Evolutionary conservation across 2,113 vertebrate species (phyloP), one percentile per base, ranked within the genome.

Genomic region (Tetraodon nigroviridis): DNA sequence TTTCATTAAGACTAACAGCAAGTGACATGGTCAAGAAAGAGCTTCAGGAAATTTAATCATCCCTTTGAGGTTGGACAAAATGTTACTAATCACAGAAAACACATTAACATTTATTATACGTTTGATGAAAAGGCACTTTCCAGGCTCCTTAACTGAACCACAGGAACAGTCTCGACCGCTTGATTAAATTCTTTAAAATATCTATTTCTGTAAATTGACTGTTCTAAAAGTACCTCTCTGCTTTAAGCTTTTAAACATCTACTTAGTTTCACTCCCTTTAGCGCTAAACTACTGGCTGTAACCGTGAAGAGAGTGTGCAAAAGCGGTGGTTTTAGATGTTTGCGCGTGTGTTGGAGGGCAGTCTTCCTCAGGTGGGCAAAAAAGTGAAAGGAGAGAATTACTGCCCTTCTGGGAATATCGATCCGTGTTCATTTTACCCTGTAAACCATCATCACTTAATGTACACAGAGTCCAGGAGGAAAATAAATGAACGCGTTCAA

Each of bases 61-160:
- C 37, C 2, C 13, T n/a, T n/a, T 55, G 19, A 32, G 65, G 40
- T 54, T 67, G 55, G 50, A 47, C 20, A 64, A 59, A 41, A 48
- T 42, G 37, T 22, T 7, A 29, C 56, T 61, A 15, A 58, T 66
- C 51, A 48, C 24, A n/a, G 49, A 29, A 55, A 58, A 52, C 7
- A 20, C 46, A 50, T 73, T 46, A 59, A 63, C 67, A 64, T 70
- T 78, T 53, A 66, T 77, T 32, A 54, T n/a, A 15, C 53, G 20
- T 50, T 42, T 66, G 50, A 59, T 56, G 62, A 59, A 63, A 24
- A 48, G 41, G 56, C 46, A 73, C 70, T 73, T 68, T 61, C 19
- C 20, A 24, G 17, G 5, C 22, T 11, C 29, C 64, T 58, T 63
- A 71, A 67, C 53, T 57, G 47, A 46, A 50, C 64, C 20, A 45